Evolutionary conservation across 2,797 vertebrate genomes (phyloP).

Genomic region (Hipposideros larvatus): DNA sequence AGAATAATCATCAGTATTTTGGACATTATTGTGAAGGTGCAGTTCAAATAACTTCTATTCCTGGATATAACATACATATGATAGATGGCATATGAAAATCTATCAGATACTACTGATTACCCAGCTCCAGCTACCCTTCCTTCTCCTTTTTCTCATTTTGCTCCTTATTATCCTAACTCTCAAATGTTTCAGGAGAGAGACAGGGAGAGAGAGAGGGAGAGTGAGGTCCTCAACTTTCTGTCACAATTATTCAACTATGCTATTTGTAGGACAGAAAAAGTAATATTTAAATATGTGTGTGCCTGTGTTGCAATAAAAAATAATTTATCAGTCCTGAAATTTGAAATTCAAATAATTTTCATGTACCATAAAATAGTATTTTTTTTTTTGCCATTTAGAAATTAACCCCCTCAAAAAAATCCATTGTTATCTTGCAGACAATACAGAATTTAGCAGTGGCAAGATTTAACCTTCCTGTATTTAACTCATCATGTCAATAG

Average conservation of each 20-base stretch:
- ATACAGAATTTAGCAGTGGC: neutral
- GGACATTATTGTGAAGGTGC: neutral
- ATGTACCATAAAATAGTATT: neutral
- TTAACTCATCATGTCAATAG: neutral
- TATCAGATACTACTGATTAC: rapidly evolving
- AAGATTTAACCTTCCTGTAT: neutral
- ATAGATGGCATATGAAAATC: neutral
- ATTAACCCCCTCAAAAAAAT: neutral
- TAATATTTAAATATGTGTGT: neutral
- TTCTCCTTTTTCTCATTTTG: neutral
- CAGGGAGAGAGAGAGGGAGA: too few relatives aligned
- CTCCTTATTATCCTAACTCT: neutral
- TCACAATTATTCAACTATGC: neutral
- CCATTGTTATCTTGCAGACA: neutral
- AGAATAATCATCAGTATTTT: neutral
- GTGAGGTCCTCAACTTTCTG: neutral
- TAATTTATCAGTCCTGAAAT: neutral
- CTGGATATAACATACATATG: neutral
- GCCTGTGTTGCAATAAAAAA: neutral
- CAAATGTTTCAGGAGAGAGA: neutral
- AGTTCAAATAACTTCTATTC: neutral
- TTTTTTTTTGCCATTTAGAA: neutral
- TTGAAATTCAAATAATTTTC: neutral
- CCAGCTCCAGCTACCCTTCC: rapidly evolving
- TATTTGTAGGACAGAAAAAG: neutral